Percentiles rank a stretch among this genome's conserved stretches.
These are phyloP conservation scores for Nemoura dubitans DNA, from an alignment of 2,888 invertebrate genomes.

Conservation along the genomic window DNA sequence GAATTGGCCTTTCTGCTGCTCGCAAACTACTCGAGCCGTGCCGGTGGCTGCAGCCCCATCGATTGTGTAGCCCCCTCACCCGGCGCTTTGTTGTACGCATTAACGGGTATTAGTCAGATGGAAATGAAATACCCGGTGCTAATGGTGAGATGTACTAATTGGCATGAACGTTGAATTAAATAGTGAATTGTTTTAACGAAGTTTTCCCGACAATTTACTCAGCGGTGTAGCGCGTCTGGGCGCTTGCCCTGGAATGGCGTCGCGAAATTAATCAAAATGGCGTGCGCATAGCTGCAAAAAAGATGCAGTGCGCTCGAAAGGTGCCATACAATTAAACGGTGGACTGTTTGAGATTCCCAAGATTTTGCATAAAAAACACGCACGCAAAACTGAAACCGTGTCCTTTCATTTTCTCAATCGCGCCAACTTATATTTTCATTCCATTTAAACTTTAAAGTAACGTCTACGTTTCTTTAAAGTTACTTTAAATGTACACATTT, in stretches of 20 bases:
- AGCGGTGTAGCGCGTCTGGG: neutral
- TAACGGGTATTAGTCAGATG: neutral
- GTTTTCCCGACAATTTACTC: neutral
- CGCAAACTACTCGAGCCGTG: neutral
- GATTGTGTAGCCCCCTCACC: neutral
- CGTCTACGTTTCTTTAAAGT: too few species aligned
- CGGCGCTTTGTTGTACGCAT: neutral
- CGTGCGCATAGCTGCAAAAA: neutral
- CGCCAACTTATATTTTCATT: too few species aligned
- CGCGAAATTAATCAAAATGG: neutral
- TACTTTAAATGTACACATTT: too few species aligned
- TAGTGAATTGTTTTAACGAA: constrained; percentile 7
- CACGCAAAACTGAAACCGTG: too few species aligned
- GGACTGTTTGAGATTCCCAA: too few species aligned
- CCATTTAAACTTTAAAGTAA: too few species aligned
- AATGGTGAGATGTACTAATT: constrained; percentile 5
- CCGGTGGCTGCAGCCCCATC: neutral
- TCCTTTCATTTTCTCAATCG: too few species aligned
- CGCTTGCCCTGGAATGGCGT: neutral
- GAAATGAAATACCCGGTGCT: neutral
- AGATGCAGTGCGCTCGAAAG: neutral
- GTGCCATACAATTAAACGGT: neutral
- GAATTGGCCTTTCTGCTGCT: neutral
- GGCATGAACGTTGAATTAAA: neutral
- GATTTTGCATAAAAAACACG: too few species aligned